phyloP scores from a whole-genome alignment of 2,888 invertebrate species.

The Autographa pulchrina region DNA sequence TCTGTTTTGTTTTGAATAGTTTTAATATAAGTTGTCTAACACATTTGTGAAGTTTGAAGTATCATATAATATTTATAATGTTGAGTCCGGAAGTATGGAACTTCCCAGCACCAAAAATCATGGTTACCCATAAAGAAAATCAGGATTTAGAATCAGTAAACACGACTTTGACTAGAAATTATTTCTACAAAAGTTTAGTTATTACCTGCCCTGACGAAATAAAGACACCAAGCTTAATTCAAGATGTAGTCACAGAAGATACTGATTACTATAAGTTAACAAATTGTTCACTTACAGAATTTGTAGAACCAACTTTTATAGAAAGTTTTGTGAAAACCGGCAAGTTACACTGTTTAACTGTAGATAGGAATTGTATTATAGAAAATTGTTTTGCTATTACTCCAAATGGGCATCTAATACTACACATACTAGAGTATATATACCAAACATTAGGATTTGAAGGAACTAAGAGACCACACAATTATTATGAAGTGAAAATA shows the following conservation, averaged over 20 bases:
- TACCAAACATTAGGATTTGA: slow-evolving; percentile 83
- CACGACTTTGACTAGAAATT: slow-evolving; percentile 71
- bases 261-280: slow-evolving; percentile 78
- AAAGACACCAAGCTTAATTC: slow-evolving; percentile 69
- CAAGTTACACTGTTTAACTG: slow-evolving; percentile 74
- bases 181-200: slow-evolving; percentile 80
- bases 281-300: slow-evolving; percentile 72
- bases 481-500: slow-evolving; percentile 77
- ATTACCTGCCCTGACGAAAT: slow-evolving; percentile 82
- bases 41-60: background rate
- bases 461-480: slow-evolving; percentile 75
- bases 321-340: slow-evolving; percentile 80
- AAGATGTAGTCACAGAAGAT: slow-evolving; percentile 74
- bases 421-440: slow-evolving; percentile 75
- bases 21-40: background rate
- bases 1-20: background rate
- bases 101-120: slow-evolving; percentile 80
- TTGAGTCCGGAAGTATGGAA: slow-evolving; percentile 81
- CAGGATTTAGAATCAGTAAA: slow-evolving; percentile 64
- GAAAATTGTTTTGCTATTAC: slow-evolving; percentile 79
- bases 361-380: slow-evolving; percentile 75
- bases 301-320: slow-evolving; percentile 76
- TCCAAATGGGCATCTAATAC: slow-evolving; percentile 76
- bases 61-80: slow-evolving; percentile 61
- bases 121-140: slow-evolving; percentile 64